phyloP scores from a whole-genome alignment of 2,113 vertebrate species.

The Bostrychus sinensis region DNA sequence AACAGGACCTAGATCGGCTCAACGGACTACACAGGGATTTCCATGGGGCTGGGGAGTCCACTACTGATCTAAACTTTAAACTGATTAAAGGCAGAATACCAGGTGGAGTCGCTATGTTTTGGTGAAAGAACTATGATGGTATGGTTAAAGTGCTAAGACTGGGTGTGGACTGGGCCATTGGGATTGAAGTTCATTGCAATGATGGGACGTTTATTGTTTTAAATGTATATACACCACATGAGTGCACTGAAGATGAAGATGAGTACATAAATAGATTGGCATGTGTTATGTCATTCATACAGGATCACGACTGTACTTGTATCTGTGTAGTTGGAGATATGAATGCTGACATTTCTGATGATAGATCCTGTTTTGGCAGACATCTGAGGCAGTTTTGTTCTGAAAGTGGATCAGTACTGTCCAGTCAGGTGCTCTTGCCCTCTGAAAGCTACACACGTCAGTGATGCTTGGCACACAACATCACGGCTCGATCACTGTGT shows the following conservation, averaged over 20 bases:
- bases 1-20: not conserved
- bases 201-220: too few relatives aligned
- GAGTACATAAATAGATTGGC: not conserved
- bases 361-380: too few relatives aligned
- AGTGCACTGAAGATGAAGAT: not conserved
- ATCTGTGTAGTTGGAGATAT: too few relatives aligned
- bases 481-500: not conserved
- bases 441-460: not conserved
- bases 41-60: not conserved
- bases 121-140: not conserved
- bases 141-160: too few relatives aligned
- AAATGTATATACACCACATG: not conserved
- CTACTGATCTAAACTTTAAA: not conserved
- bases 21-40: not conserved
- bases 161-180: too few relatives aligned
- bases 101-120: not conserved
- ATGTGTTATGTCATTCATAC: not conserved
- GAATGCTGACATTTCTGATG: too few relatives aligned
- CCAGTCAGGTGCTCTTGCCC: too few relatives aligned
- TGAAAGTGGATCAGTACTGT: too few relatives aligned
- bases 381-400: too few relatives aligned
- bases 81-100: not conserved
- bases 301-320: not conserved
- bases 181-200: too few relatives aligned
- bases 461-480: not conserved